A percentile compares a stretch with the other conserved stretches of the same genome.
Conservation (phyloP, 2,113 vertebrate genomes). For the Scomber scombrus region DNA sequence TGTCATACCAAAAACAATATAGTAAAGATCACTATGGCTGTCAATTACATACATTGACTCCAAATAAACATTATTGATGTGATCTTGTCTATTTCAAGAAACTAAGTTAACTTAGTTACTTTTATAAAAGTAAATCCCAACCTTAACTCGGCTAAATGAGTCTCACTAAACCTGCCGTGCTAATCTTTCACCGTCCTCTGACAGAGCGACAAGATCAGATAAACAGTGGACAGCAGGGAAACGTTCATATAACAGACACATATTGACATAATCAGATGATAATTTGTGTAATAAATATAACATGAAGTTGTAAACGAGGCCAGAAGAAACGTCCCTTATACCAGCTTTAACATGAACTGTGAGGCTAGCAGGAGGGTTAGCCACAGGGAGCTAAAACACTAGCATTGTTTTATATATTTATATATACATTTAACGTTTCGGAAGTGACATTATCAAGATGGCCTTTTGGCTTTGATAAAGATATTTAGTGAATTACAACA, state of each 20-base stretch:
- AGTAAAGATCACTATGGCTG: background rate
- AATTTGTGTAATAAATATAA: too few relatives aligned
- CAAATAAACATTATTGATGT: background rate
- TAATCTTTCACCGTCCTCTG: slow-evolving; percentile 15
- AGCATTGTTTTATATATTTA: accelerated
- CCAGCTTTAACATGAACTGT: slow-evolving; percentile 22
- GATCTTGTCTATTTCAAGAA: slow-evolving; percentile 58
- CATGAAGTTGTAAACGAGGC: background rate
- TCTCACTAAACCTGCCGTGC: slow-evolving; percentile 17
- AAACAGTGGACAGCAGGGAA: background rate
- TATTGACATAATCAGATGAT: background rate
- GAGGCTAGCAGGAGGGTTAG: slow-evolving; percentile 55
- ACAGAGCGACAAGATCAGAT: too few relatives aligned
- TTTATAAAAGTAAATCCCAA: slow-evolving; percentile 51
- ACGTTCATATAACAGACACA: background rate
- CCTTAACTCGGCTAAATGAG: slow-evolving; percentile 19
- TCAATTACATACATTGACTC: background rate
- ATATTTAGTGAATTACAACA: background rate
- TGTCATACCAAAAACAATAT: background rate
- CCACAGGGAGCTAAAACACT: slow-evolving; percentile 19
- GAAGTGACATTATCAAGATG: accelerated
- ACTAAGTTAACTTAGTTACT: background rate
- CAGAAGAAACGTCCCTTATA: background rate
- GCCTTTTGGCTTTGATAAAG: too few relatives aligned
- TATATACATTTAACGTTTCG: background rate